phyloP scores from a whole-genome alignment of 1,140 invertebrate genomes.

The Phthorimaea operculella region DNA sequence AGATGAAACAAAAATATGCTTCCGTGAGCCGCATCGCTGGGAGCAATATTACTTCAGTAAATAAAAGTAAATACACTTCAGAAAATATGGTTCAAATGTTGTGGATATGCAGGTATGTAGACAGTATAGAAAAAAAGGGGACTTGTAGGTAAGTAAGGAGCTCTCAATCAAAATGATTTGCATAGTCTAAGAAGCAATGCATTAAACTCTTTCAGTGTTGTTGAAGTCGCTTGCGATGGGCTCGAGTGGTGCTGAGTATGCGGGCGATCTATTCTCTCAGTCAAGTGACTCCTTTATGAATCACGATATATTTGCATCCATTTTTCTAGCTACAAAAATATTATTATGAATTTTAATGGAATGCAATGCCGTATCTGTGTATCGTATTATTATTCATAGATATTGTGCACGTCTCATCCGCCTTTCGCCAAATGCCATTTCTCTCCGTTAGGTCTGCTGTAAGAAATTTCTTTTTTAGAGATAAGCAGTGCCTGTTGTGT shows the following conservation, averaged over 20 bases:
- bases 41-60: constrained; percentile 9
- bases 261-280: constrained; percentile 11
- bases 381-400: too few relatives aligned
- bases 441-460: too few relatives aligned
- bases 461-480: too few relatives aligned
- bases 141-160: neutral
- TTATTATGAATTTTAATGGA: neutral
- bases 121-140: neutral
- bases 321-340: neutral
- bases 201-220: constrained; percentile 13
- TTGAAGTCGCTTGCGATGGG: constrained; percentile 1
- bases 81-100: neutral
- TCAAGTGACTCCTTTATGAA: constrained; percentile 5
- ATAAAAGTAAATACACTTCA: constrained; percentile 17
- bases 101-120: neutral
- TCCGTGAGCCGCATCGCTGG: constrained; percentile 9
- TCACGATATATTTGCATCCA: neutral
- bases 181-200: constrained; percentile 15
- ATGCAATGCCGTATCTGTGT: too few relatives aligned
- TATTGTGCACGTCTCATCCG: too few relatives aligned
- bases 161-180: constrained; percentile 9
- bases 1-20: constrained; percentile 46
- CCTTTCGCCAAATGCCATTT: too few relatives aligned
- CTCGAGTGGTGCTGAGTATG: constrained; percentile 10
- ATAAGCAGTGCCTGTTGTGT: too few relatives aligned